phyloP scores from a whole-genome alignment of 2,113 vertebrate genomes.

The Miniopterus natalensis region DNA sequence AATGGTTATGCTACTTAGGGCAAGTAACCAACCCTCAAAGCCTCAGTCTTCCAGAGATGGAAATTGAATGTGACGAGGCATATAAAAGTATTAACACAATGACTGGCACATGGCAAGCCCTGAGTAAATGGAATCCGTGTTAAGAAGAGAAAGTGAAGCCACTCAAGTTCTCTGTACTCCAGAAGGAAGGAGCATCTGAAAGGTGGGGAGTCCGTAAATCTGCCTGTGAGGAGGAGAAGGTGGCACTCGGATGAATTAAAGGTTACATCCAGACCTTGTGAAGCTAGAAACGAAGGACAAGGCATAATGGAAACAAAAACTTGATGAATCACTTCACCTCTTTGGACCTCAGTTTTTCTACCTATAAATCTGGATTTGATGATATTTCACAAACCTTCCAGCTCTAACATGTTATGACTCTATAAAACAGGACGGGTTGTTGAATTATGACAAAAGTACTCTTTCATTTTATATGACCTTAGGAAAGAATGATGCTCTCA shows the following conservation, averaged over 20 bases:
- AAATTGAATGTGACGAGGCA: not conserved
- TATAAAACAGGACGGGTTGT: conserved; percentile 71
- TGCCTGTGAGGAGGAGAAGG: not conserved
- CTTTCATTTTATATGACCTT: conserved; percentile 78
- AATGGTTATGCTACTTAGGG: not conserved
- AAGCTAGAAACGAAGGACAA: not conserved
- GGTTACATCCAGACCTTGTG: not conserved
- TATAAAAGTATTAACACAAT: not conserved
- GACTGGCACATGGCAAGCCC: not conserved
- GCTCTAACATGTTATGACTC: conserved; percentile 64
- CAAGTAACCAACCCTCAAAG: not conserved
- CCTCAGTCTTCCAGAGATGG: not conserved
- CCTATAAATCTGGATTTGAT: conserved; percentile 70
- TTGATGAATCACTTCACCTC: conserved; percentile 8
- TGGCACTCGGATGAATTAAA: not conserved
- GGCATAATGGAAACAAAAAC: not conserved
- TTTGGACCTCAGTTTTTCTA: conserved; percentile 50
- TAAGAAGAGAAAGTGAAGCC: not conserved
- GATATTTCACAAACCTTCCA: conserved; percentile 70
- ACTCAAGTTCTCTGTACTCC: not conserved
- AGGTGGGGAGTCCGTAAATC: not conserved
- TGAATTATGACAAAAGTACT: conserved; percentile 67
- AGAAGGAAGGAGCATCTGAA: not conserved
- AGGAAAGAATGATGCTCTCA: conserved; percentile 68
- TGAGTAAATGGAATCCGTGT: not conserved